Evolutionary conservation across 2,797 vertebrate genomes (phyloP), one percentile per base, ranked within the genome.

Genomic region (Rhinella marina): DNA sequence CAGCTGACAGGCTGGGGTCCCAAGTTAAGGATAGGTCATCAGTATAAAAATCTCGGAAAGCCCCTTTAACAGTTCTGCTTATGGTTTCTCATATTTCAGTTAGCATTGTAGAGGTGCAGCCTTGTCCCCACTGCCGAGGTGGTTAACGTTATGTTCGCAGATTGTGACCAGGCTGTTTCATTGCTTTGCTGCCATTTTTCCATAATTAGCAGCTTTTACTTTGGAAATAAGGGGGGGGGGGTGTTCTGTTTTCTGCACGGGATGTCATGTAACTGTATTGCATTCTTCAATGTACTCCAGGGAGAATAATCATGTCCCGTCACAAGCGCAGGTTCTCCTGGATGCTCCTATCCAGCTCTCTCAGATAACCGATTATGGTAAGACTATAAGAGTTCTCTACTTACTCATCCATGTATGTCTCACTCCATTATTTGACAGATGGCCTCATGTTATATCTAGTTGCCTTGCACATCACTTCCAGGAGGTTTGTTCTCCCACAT

Each of bases 291-390:
- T 76, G 27, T 77, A 0, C 23, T 66, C 6, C 25, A 89, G 88
- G 54, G 88, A 86, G 10, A 86, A 89, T 83, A 21, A 87, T 62
- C 48, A 85, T 23, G 72, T 56, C 48, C 75, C 88, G 13, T 57
- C 94, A 93, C 82, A 92, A 90, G 92, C 88, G 90, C 94, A 98
- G 92, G 91, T 99, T 88, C 88, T 98, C 87, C 91, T 99, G 91
- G 96, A 99, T 11, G 91, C 97, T 79, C 98, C 98, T 0, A 98
- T 99, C 86, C 98, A 98, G 94, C 94, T 99, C 52, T 98, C 95
- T 32, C 93, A 96, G 91, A 96, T 96, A 90, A 88, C 96, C 0
- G 94, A 96, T 0, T 94, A 93, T 0, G 95, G 98, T 98, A 91
- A 96, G 93, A 73, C 32, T 52, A 56, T 32, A 1, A 70, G 41